Evolutionary conservation across 2,797 vertebrate species (phyloP).

Genomic region (Lycodopsis pacificus): DNA sequence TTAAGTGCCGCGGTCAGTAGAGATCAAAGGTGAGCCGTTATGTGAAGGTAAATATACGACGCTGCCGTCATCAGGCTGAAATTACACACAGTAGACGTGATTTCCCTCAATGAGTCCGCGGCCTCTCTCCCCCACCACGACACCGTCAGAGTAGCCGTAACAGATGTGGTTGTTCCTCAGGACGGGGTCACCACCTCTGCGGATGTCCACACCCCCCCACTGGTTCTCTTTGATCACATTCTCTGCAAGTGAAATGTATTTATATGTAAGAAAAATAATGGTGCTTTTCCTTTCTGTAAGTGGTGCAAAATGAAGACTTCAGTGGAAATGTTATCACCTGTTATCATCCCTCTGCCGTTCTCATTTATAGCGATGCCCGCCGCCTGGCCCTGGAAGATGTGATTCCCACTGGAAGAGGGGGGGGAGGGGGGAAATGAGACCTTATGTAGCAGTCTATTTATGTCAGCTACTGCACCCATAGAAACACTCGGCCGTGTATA

Average conservation of each 20-base stretch:
- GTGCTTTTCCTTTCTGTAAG: not conserved
- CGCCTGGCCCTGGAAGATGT: conserved; percentile 94
- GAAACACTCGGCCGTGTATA: not conserved
- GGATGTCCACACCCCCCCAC: conserved; percentile 93
- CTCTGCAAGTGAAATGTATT: conserved; percentile 75
- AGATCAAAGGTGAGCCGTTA: not conserved
- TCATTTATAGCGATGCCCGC: conserved; percentile 95
- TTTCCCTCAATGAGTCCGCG: conserved; percentile 93
- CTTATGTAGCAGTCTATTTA: not conserved
- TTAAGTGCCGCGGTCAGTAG: not conserved
- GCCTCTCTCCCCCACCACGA: conserved; percentile 92
- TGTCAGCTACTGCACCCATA: not conserved
- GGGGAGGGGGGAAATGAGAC: not conserved
- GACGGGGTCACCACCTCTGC: conserved; percentile 89
- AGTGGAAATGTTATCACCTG: conserved; percentile 78
- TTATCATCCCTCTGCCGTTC: conserved; percentile 92
- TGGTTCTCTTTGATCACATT: conserved; percentile 94
- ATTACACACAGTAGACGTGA: conserved; percentile 88
- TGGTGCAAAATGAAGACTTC: not conserved
- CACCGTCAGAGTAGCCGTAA: conserved; percentile 90
- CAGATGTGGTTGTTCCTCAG: conserved; percentile 94
- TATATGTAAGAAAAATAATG: not conserved
- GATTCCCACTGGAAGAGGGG: conserved; percentile 86
- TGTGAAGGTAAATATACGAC: not conserved
- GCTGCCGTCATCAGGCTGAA: not conserved